Evolutionary conservation across 2,888 invertebrate species (phyloP), one percentile per base, ranked within the genome.

Genomic region (Noctua janthina): DNA sequence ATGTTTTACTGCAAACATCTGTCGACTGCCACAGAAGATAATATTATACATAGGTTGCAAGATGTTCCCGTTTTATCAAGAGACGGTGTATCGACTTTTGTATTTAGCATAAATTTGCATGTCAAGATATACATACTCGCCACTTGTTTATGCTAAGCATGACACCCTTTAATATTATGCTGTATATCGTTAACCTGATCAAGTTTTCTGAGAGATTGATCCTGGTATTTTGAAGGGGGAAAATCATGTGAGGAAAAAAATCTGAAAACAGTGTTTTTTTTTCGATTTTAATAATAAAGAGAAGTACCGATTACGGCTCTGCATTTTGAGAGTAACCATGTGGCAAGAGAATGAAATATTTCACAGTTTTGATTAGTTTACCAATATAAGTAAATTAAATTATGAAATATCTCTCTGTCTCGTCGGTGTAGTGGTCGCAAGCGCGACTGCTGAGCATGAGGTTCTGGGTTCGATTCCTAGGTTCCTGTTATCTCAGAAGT

Each of bases 91-190:
- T 96, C 95, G 95, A 95, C 94, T 95, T 95, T 93, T 93, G 93
- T 92, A 93, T 93, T 96, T 96, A 95, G 94, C 96, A 96, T 96
- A 96, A 95, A 96, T 96, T 96, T 96, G 94, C 96, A 96, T 96
- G 91, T 91, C 90, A 94, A 94, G 92, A 94, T 93, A 91, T 92
- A 92, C 91, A 81, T 88, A 89, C 84, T 85, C 85, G 88, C 86
- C 91, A 92, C 93, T 93, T 93, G 93, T 90, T 92, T 93, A 94
- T 93, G 92, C 92, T 90, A 91, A 92, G 89, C 92, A 90, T 90
- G 93, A 93, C 91, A 93, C 91, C 85, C 92, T 82, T 85, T 89
- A 90, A 90, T 90, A 91, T 90, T 87, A 89, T 89, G 88, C 88
- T 49, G 83, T 82, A 88, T 91, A 91, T 91, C 91, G 90, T 91